Conservation (phyloP, 2,113 vertebrate species). For the Origma solitaria region DNA sequence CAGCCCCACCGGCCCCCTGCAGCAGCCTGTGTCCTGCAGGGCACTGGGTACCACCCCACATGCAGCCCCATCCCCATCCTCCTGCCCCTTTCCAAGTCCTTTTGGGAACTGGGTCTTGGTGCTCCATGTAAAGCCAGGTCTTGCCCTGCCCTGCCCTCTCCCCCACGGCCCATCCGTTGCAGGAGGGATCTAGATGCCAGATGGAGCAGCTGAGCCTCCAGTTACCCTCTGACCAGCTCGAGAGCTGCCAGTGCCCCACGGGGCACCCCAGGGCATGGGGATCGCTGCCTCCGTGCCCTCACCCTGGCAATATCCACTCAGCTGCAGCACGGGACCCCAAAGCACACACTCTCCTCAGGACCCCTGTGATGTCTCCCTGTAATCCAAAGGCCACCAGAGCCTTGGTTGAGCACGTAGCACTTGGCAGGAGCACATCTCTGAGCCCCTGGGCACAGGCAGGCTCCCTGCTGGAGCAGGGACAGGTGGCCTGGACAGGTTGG, state of each 20-base stretch:
- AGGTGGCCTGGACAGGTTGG: not conserved
- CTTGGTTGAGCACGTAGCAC: accelerated
- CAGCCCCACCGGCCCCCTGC: not conserved
- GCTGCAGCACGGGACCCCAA: accelerated
- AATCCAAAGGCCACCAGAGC: not conserved
- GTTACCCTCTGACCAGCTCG: accelerated
- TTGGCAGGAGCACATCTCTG: not conserved
- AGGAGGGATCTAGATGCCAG: not conserved
- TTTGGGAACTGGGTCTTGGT: not conserved
- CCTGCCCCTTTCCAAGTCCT: not conserved
- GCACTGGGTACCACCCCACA: accelerated
- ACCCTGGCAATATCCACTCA: not conserved
- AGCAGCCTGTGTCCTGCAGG: not conserved
- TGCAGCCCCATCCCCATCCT: not conserved
- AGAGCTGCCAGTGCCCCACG: accelerated
- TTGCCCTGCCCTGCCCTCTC: not conserved
- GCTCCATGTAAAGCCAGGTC: not conserved
- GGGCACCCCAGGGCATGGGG: accelerated
- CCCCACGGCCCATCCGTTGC: accelerated
- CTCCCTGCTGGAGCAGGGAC: not conserved
- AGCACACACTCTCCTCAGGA: accelerated
- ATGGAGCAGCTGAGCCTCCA: not conserved
- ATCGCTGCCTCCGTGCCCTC: not conserved
- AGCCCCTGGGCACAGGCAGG: not conserved
- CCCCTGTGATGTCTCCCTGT: not conserved